phyloP scores from a whole-genome alignment of 92 coral and sea anemone genomes.

The Meandrina meandrites region DNA sequence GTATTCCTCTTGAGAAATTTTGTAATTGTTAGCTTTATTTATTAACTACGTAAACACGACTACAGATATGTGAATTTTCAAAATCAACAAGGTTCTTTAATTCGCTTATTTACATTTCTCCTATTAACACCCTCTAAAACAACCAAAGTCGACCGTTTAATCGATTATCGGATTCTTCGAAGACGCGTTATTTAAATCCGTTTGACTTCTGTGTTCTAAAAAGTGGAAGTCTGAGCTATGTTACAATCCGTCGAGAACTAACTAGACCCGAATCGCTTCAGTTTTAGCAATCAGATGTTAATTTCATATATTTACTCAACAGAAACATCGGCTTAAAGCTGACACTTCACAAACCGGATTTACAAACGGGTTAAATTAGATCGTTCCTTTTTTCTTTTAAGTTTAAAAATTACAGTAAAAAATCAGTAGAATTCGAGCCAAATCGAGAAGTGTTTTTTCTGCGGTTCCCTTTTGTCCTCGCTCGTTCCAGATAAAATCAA shows the following conservation, averaged over 20 bases:
- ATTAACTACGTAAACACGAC: constrained; percentile 37
- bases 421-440: background rate
- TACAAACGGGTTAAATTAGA: background rate
- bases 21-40: constrained; percentile 32
- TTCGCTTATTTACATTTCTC: constrained; percentile 57
- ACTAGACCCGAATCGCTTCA: constrained; percentile 9
- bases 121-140: constrained; percentile 63
- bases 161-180: constrained; percentile 21
- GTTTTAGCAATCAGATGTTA: constrained; percentile 16
- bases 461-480: constrained; percentile 15
- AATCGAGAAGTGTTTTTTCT: background rate
- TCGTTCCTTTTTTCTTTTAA: background rate
- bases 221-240: constrained; percentile 7
- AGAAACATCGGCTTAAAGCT: background rate
- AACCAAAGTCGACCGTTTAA: constrained; percentile 30
- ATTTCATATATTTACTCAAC: background rate
- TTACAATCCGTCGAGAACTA: background rate
- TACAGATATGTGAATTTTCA: constrained; percentile 42
- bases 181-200: constrained; percentile 2
- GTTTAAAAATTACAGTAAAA: background rate
- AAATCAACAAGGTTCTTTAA: constrained; percentile 58
- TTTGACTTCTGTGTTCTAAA: constrained; percentile 14
- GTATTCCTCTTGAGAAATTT: background rate
- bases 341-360: background rate
- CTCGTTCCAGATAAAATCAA: constrained; percentile 36